Evolutionary conservation across 1,140 invertebrate genomes (phyloP).

Genomic region (Sarcophaga bullata): DNA sequence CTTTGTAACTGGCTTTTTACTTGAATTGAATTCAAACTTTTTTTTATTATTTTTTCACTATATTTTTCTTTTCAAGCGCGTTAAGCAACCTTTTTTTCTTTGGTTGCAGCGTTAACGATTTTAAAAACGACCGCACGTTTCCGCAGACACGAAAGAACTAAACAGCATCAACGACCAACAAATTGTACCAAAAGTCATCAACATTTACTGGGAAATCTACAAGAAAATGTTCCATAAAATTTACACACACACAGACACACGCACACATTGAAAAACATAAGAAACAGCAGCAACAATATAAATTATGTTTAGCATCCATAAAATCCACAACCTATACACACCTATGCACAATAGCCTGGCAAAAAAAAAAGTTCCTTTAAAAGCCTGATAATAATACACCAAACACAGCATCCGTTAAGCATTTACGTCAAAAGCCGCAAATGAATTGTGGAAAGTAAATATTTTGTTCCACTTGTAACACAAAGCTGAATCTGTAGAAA

Average conservation of each 20-base stretch:
- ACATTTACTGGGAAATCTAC: slow-evolving; percentile 15
- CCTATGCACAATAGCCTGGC: not conserved
- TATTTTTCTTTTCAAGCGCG: not conserved
- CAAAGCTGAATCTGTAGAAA: not conserved
- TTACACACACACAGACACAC: not conserved
- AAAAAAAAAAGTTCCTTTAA: not conserved
- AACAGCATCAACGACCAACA: slow-evolving; percentile 43
- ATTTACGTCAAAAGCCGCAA: not conserved
- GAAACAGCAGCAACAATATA: not conserved
- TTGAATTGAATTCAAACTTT: not conserved
- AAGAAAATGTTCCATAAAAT: too few relatives aligned
- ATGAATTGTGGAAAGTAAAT: slow-evolving; percentile 26
- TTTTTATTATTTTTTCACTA: not conserved
- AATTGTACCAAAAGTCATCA: slow-evolving; percentile 50
- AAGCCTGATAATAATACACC: not conserved
- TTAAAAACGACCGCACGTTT: slow-evolving; percentile 54
- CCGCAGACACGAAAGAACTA: slow-evolving; percentile 60
- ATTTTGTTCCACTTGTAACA: too few relatives aligned
- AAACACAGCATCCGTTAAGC: not conserved
- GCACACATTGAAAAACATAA: not conserved
- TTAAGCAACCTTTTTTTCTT: not conserved
- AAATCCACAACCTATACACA: slow-evolving; percentile 19
- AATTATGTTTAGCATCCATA: slow-evolving; percentile 30
- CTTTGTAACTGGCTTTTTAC: not conserved
- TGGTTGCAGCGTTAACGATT: not conserved